A percentile compares a stretch with the other conserved stretches of the same genome.
Conservation (phyloP, 1,140 invertebrate genomes). For the Hyles euphorbiae region DNA sequence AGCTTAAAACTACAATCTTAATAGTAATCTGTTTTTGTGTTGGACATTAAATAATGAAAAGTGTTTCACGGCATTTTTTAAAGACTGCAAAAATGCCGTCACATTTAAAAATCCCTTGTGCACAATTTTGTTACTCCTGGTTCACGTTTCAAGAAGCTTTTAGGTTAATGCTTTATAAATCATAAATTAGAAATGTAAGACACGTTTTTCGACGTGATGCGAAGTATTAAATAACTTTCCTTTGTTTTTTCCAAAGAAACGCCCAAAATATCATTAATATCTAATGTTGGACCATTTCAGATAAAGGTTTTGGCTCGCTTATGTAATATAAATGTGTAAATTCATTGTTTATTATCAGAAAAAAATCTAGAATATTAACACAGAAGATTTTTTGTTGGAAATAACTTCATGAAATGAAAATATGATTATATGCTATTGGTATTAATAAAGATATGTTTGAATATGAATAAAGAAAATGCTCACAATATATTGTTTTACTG, state of each 20-base stretch:
- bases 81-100: too few relatives aligned
- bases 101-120: conserved; percentile 25
- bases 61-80: conserved; percentile 20
- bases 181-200: conserved; percentile 36
- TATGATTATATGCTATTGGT: too few relatives aligned
- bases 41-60: too few relatives aligned
- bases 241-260: conserved; percentile 16
- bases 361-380: too few relatives aligned
- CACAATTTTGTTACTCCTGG: conserved; percentile 23
- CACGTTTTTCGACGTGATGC: conserved; percentile 23
- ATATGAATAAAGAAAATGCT: too few relatives aligned
- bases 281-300: conserved; percentile 1
- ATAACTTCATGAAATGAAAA: too few relatives aligned
- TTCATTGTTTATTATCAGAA: too few relatives aligned
- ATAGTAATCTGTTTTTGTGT: too few relatives aligned
- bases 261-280: conserved; percentile 13
- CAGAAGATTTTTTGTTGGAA: too few relatives aligned
- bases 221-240: conserved; percentile 18
- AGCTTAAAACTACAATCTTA: too few relatives aligned
- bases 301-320: neutral
- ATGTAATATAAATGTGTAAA: neutral
- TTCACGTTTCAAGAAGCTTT: conserved; percentile 35
- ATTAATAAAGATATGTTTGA: too few relatives aligned
- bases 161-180: conserved; percentile 45
- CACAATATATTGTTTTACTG: too few relatives aligned